Evolutionary conservation across 2,797 vertebrate species (phyloP).

Genomic region (Poeciliopsis turneri): DNA sequence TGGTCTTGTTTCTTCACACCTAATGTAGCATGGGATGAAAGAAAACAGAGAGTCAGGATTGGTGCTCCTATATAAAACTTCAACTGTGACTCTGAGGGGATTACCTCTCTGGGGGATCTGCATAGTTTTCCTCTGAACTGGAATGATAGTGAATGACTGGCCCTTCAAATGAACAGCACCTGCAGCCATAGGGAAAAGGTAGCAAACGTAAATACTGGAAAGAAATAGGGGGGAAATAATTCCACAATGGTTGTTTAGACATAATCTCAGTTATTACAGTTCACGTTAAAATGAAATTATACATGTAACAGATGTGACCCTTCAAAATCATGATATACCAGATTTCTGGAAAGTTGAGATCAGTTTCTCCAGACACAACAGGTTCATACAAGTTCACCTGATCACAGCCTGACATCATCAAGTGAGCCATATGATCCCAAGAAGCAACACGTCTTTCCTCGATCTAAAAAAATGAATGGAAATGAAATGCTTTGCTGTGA

Average conservation of each 20-base stretch:
- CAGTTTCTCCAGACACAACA: not conserved
- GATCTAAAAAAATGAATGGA: not conserved
- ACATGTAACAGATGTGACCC: not conserved
- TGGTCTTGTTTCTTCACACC: conserved; percentile 7
- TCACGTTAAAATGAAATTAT: not conserved
- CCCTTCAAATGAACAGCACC: not conserved
- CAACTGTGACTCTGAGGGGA: not conserved
- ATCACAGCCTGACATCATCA: not conserved
- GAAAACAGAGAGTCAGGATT: conserved; percentile 1
- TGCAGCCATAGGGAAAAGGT: not conserved
- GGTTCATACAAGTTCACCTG: not conserved
- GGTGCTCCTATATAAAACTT: not conserved
- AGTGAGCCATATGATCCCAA: not conserved
- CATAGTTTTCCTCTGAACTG: not conserved
- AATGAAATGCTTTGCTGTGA: not conserved
- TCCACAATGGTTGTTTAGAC: not conserved
- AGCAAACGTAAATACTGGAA: not conserved
- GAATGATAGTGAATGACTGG: not conserved
- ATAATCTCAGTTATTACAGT: not conserved
- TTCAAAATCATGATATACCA: not conserved
- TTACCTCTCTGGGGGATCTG: conserved; percentile 6
- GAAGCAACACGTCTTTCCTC: not conserved
- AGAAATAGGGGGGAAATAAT: not conserved
- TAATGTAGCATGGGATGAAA: not conserved
- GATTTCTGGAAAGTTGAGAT: not conserved